Evolutionary conservation across 1,140 invertebrate genomes (phyloP).

Genomic region (Tenebrio molitor): DNA sequence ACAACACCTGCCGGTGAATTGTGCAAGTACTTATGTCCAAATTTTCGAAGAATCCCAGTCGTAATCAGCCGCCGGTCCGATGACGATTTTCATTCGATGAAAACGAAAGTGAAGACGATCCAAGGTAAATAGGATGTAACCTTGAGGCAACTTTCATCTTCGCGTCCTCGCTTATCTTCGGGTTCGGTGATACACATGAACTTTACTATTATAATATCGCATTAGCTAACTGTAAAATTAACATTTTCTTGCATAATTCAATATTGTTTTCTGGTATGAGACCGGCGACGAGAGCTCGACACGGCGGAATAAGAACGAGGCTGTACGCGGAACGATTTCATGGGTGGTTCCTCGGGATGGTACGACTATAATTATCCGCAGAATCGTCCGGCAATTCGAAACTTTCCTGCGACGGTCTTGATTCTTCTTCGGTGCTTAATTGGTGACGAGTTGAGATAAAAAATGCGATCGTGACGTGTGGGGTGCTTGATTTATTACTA

Average conservation of each 20-base stretch:
- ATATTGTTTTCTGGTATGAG: slow-evolving; percentile 1
- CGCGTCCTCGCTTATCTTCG: slow-evolving; percentile 29
- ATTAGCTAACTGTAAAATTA: slow-evolving; percentile 38
- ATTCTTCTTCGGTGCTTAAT: too few species aligned
- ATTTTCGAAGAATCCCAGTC: neutral
- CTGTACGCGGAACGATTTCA: too few species aligned
- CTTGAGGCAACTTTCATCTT: slow-evolving; percentile 52
- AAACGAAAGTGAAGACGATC: slow-evolving; percentile 54
- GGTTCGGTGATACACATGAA: slow-evolving; percentile 30
- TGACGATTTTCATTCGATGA: slow-evolving; percentile 10
- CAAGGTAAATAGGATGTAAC: slow-evolving; percentile 55
- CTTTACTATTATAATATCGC: slow-evolving; percentile 32
- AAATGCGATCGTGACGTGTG: too few species aligned
- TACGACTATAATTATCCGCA: too few species aligned
- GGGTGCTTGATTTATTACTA: neutral
- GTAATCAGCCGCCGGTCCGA: neutral
- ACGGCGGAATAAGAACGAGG: too few species aligned
- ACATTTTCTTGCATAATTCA: slow-evolving; percentile 36
- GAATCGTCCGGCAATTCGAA: too few species aligned
- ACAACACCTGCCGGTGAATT: neutral
- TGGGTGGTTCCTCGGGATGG: too few species aligned
- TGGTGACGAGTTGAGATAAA: too few species aligned
- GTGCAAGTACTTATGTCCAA: neutral
- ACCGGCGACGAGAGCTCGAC: neutral
- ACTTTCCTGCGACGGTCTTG: too few species aligned